Evolutionary conservation across 2,113 vertebrate genomes (phyloP), one percentile per base, ranked within the genome.

Genomic region (Cisticola juncidis): DNA sequence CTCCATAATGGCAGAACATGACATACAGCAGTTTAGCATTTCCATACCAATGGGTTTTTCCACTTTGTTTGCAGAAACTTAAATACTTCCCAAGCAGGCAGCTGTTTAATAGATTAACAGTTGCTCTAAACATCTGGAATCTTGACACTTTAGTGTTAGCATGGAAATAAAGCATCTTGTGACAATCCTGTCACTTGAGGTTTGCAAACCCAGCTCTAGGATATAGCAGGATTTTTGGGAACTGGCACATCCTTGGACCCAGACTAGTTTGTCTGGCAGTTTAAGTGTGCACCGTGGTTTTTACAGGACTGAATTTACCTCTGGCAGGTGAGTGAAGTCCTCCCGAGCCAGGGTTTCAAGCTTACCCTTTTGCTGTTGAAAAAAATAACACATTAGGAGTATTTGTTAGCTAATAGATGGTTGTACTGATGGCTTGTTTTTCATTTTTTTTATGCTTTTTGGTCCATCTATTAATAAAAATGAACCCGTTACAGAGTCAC

Each of bases 401-500:
- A 98, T 98, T 98, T 98, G 97, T 98, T 98, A 98, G 97, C 97
- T 98, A 97, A 97, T 98, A 98, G 98, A 98, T 98, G 98, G 97
- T 99, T 98, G 98, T 99, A 98, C 98, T 99, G 98, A 99, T 98
- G 98, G 98, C 98, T 98, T 99, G 98, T 98, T 98, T 99, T 99
- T 98, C 97, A 98, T 98, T 98, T 98, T 98, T 98, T 99, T 99
- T 99, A 98, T 99, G 98, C 98, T 99, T 99, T 98, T 98, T 98
- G 98, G 99, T 99, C 98, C 98, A 99, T 99, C 98, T 99, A 99
- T 99, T 99, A 99, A 99, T 99, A 99, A 99, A 99, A 99, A 99
- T 99, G 99, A 99, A 99, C 99, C 99, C 99, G 98, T 99, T 99
- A 98, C 99, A 99, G 99, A 99, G 99, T 99, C 99, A 99, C 99